Percentiles rank a stretch among this genome's conserved stretches.
These are phyloP conservation scores for Aspiorhynchus laticeps DNA, from an alignment of 2,113 vertebrate species.

Conservation along the genomic window DNA sequence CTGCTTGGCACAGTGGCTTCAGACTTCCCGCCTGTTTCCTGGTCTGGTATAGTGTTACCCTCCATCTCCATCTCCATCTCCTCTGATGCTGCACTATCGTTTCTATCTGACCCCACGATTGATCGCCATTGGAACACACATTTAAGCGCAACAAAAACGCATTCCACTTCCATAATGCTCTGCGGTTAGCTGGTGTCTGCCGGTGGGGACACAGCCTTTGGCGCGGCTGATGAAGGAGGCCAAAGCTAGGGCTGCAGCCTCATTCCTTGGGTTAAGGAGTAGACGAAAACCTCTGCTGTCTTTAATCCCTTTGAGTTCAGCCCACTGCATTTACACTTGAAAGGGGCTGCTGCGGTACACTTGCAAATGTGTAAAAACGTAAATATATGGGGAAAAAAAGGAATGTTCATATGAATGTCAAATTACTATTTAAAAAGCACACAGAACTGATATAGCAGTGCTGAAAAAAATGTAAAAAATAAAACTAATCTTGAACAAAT, in stretches of 20 bases:
- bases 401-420: slow-evolving; percentile 61
- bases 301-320: slow-evolving; percentile 5
- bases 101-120: slow-evolving; percentile 74
- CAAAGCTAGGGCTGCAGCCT: slow-evolving; percentile 11
- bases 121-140: slow-evolving; percentile 58
- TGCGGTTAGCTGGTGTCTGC: slow-evolving; percentile 40
- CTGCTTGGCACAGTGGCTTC: slow-evolving; percentile 82
- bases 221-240: not conserved
- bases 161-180: slow-evolving; percentile 39
- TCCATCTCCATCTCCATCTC: slow-evolving; percentile 58
- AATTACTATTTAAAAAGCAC: slow-evolving; percentile 63
- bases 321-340: slow-evolving; percentile 35
- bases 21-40: slow-evolving; percentile 84
- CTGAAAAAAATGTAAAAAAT: too few species aligned
- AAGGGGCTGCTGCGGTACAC: not conserved
- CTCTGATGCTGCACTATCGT: slow-evolving; percentile 78
- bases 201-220: slow-evolving; percentile 14
- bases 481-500: slow-evolving; percentile 70
- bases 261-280: slow-evolving; percentile 39
- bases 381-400: not conserved
- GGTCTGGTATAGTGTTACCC: slow-evolving; percentile 83
- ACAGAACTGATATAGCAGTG: slow-evolving; percentile 42
- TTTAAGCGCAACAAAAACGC: slow-evolving; percentile 51
- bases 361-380: slow-evolving; percentile 33
- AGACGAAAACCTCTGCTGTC: not conserved